phyloP scores from a whole-genome alignment of 2,113 vertebrate genomes.

The Scortum barcoo region DNA sequence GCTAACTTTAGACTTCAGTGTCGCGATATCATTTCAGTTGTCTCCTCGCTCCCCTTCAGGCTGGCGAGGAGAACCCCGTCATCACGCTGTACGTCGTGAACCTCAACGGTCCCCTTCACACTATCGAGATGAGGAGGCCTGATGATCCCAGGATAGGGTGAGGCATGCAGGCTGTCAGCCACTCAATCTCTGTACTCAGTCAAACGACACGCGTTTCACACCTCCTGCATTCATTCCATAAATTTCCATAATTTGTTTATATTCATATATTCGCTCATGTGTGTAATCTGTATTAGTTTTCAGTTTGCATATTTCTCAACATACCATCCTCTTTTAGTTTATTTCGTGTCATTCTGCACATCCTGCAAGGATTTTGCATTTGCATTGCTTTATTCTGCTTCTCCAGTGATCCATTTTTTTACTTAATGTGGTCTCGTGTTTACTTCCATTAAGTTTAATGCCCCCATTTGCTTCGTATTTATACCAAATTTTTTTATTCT shows the following conservation, averaged over 20 bases:
- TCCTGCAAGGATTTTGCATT: background rate
- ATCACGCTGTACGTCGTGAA: conserved; percentile 95
- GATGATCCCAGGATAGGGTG: conserved; percentile 95
- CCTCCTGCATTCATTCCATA: background rate
- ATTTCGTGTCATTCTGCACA: background rate
- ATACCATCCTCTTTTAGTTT: background rate
- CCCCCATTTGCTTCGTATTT: conserved; percentile 33
- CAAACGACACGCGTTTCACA: background rate
- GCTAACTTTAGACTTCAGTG: background rate
- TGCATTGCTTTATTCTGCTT: background rate
- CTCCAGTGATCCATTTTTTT: conserved; percentile 23
- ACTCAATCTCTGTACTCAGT: conserved; percentile 1
- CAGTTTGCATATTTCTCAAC: background rate
- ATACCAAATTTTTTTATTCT: conserved; percentile 28
- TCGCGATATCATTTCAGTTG: background rate
- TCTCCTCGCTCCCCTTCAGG: conserved; percentile 79
- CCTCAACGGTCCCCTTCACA: conserved; percentile 94
- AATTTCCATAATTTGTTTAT: background rate
- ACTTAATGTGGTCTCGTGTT: conserved; percentile 16
- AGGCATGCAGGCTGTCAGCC: conserved; percentile 17
- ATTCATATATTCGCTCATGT: background rate
- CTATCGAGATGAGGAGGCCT: conserved; percentile 93
- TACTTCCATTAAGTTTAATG: conserved; percentile 43
- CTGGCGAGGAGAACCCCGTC: conserved; percentile 94
- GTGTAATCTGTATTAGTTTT: background rate